These are phyloP conservation scores for Dione vanillae DNA, from an alignment of 2,888 invertebrate species.

Conservation along the genomic window DNA sequence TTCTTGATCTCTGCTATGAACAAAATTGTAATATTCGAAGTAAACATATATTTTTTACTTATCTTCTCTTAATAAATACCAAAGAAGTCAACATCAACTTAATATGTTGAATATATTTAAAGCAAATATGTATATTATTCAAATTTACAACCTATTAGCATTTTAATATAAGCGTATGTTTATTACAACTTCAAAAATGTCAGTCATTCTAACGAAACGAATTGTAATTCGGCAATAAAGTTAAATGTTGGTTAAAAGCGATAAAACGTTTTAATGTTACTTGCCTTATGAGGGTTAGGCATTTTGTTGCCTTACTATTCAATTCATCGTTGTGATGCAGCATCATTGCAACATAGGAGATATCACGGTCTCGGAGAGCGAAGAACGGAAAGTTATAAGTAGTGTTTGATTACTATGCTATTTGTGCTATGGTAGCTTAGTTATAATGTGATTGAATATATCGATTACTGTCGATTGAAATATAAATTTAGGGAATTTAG, in stretches of 20 bases:
- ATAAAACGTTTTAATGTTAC: constrained; percentile 27
- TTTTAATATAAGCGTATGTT: not conserved
- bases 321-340: not conserved
- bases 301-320: constrained; percentile 13
- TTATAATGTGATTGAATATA: too few species aligned
- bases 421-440: not conserved
- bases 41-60: too few species aligned
- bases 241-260: constrained; percentile 34
- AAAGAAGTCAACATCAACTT: too few species aligned
- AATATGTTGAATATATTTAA: too few species aligned
- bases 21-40: too few species aligned
- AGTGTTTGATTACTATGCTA: not conserved
- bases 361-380: too few species aligned
- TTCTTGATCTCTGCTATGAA: too few species aligned
- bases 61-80: too few species aligned
- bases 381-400: too few species aligned
- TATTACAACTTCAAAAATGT: constrained; percentile 7
- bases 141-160: not conserved
- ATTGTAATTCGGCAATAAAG: constrained; percentile 30
- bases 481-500: too few species aligned
- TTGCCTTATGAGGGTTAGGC: not conserved
- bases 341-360: not conserved
- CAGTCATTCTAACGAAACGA: constrained; percentile 4
- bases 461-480: too few species aligned
- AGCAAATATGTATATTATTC: too few species aligned